A percentile compares a stretch with the other conserved stretches of the same genome.
phyloP scores from a whole-genome alignment of 2,113 vertebrate genomes.

The Psittacus erithacus region DNA sequence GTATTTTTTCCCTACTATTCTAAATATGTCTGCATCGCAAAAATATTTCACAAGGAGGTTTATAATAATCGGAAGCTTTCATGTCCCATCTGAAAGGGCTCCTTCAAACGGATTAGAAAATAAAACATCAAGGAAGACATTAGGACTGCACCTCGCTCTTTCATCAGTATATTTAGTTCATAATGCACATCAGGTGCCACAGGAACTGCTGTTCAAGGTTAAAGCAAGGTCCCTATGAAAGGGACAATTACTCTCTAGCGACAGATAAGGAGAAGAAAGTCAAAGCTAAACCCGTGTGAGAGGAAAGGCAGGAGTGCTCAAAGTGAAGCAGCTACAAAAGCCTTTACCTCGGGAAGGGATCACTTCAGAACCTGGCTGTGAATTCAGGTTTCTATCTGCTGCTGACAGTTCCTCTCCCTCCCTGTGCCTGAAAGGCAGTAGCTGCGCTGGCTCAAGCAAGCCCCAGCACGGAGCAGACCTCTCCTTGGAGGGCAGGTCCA shows the following conservation, averaged over 20 bases:
- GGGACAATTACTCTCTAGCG: constrained; percentile 49
- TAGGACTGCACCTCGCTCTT: constrained; percentile 31
- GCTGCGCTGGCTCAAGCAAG: accelerated
- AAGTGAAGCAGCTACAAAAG: constrained; percentile 28
- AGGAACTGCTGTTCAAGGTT: constrained; percentile 55
- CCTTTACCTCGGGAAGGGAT: not conserved
- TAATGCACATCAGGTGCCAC: constrained; percentile 36
- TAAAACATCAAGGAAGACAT: constrained; percentile 37
- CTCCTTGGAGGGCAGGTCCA: accelerated
- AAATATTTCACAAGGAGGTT: not conserved
- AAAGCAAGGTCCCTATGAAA: constrained; percentile 60
- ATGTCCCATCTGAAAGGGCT: not conserved
- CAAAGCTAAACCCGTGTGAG: not conserved
- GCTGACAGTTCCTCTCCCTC: not conserved
- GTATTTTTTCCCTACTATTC: not conserved
- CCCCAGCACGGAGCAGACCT: accelerated
- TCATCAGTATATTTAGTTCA: constrained; percentile 51
- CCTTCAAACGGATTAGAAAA: constrained; percentile 42
- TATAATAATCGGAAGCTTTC: constrained; percentile 19
- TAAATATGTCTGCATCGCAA: not conserved
- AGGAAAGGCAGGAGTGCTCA: constrained; percentile 23
- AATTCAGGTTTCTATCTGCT: not conserved
- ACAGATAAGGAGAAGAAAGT: constrained; percentile 55
- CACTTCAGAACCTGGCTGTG: not conserved
- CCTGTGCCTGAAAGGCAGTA: not conserved